phyloP scores from a whole-genome alignment of 2,888 invertebrate genomes.

The Temnothorax ravouxi region DNA sequence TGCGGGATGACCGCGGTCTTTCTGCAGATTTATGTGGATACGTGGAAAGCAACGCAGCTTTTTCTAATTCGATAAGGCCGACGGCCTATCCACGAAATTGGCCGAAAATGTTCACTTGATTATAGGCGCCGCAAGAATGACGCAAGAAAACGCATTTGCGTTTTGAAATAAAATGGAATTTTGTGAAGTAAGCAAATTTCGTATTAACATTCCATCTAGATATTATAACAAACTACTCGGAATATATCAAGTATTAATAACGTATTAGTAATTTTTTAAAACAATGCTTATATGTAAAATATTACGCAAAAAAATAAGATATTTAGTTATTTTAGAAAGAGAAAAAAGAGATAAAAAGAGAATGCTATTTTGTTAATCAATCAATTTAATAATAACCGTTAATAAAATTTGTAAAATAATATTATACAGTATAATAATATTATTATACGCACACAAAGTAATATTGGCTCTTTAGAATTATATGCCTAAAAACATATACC shows the following conservation, averaged over 20 bases:
- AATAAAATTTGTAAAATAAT: not conserved
- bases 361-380: not conserved
- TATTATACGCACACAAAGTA: not conserved
- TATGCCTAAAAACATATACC: not conserved
- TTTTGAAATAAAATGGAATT: not conserved
- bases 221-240: not conserved
- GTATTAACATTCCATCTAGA: not conserved
- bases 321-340: not conserved
- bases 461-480: not conserved
- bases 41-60: constrained; percentile 60
- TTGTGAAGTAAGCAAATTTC: not conserved
- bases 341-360: not conserved
- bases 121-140: constrained; percentile 21
- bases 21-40: constrained; percentile 57
- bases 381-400: not conserved
- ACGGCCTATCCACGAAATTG: constrained; percentile 64
- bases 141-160: not conserved
- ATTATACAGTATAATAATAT: too few species aligned
- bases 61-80: constrained; percentile 70
- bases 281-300: too few species aligned
- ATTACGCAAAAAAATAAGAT: not conserved
- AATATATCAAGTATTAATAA: not conserved
- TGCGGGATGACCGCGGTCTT: constrained; percentile 66
- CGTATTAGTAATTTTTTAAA: not conserved
- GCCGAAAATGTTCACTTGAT: constrained; percentile 21